Percentiles rank a stretch among this genome's conserved stretches.
phyloP scores from a whole-genome alignment of 92 coral and sea anemone genomes.

The Palythoa grandis region DNA sequence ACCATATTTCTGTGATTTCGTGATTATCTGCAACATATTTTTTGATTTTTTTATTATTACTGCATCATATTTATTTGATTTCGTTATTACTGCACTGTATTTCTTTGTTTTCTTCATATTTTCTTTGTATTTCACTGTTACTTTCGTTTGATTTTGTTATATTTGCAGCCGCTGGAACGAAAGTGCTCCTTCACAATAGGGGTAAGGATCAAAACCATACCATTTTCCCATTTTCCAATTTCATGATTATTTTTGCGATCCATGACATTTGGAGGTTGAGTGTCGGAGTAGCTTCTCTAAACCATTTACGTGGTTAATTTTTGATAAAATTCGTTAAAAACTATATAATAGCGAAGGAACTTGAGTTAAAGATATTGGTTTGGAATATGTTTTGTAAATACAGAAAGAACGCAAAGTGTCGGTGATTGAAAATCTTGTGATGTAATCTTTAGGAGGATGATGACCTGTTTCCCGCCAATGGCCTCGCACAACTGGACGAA shows the following conservation, averaged over 20 bases:
- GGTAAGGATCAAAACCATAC: conserved; percentile 42
- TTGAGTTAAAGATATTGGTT: background rate
- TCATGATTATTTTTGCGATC: background rate
- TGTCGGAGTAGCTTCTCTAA: no score
- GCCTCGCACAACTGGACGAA: conserved; percentile 61
- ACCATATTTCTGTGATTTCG: no score
- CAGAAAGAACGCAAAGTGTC: background rate
- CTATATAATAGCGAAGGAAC: no score
- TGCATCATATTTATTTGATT: background rate
- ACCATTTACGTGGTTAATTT: no score
- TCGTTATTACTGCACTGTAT: background rate
- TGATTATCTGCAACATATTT: no score
- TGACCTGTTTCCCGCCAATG: conserved; percentile 72
- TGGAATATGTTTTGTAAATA: background rate
- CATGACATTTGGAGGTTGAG: background rate
- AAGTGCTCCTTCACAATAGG: conserved; percentile 85
- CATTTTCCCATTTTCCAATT: background rate
- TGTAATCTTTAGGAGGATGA: conserved; percentile 73
- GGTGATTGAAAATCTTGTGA: background rate
- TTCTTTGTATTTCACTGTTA: background rate
- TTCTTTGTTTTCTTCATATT: background rate
- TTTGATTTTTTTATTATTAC: background rate
- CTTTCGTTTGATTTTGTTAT: conserved; percentile 1
- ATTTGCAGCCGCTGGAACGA: conserved; percentile 90
- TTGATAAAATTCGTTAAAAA: no score